Base-by-base conservation (phyloP, 2,888 invertebrate genomes). In the Erebia aethiops region DNA sequence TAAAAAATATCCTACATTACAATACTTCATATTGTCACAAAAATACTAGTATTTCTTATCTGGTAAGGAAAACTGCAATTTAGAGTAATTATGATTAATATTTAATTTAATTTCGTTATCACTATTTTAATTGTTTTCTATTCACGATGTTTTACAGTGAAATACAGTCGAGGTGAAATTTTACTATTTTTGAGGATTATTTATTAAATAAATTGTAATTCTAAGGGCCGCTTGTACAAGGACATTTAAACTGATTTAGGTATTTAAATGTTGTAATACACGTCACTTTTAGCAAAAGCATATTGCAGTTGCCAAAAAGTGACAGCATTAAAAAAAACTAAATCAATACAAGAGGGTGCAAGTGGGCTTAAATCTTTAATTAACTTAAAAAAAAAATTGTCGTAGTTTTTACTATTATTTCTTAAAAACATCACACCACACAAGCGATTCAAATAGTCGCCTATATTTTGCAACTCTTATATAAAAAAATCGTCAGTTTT, bases 1-100 rank as follows among this genome's bases (percentile, higher is more conserved):
- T 21, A 16, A 62, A 16, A 35, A 46, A 18, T 13, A 13, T 21
- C 2, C 7, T 8, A 49, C 41, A 64, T 60, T 21, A 2, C 26
- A 26, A 26, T 26, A 51, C 18, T 46, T 35, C 35, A 35, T 21
- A 26, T 56, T 67, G 76, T 76, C 75, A 75, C 75, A 76, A 76
- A 73, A 57, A 65, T 60, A 69, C 63, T 71, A 67, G 73, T 69
- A 62, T 57, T 64, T 69, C 52, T 61, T 52, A 70, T 71, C 70
- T 72, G 26, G 57, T 64, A 67, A 61, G 56, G 65, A 62, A 68
- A 74, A 74, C 73, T 73, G 71, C 73, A 71, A 73, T 73, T 65
- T 73, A 73, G 64, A 66, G 60, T 61, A 60, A 26, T 51, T 16
- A n/a, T 51, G 13, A 62, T 52, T 52, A 51, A 41, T 35, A 35